Percentiles rank a stretch among this genome's conserved stretches.
Evolutionary conservation across 2,888 invertebrate genomes (phyloP).

Genomic region (Opisthograptis luteolata): DNA sequence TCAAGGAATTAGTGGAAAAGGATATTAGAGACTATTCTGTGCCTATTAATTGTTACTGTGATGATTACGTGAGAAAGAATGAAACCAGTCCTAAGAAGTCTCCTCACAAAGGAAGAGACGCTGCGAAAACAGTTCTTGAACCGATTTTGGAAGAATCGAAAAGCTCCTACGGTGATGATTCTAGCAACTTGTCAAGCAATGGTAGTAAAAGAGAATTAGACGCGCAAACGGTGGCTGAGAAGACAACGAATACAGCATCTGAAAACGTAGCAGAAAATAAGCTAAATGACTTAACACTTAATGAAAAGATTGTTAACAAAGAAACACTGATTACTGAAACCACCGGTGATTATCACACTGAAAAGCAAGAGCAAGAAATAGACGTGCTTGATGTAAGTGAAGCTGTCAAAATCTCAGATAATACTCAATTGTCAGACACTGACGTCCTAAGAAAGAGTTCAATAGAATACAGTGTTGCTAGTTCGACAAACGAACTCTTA

Average conservation of each 20-base stretch:
- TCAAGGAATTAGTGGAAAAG: slow-evolving; percentile 73
- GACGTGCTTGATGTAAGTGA: too few species aligned
- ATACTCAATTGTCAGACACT: slow-evolving; percentile 24
- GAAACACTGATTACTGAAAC: background rate
- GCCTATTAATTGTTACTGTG: slow-evolving; percentile 73
- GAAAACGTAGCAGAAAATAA: background rate
- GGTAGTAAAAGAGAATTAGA: slow-evolving; percentile 28
- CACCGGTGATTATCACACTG: background rate
- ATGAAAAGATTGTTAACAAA: background rate
- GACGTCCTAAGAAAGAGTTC: slow-evolving; percentile 36
- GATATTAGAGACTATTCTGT: slow-evolving; percentile 80
- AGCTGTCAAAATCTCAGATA: background rate
- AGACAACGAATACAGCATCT: background rate
- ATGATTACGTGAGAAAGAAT: slow-evolving; percentile 59
- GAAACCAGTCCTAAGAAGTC: slow-evolving; percentile 57
- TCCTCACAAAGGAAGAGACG: slow-evolving; percentile 52
- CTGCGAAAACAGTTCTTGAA: slow-evolving; percentile 56
- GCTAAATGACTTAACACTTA: background rate
- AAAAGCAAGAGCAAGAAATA: background rate
- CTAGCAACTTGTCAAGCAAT: slow-evolving; percentile 47
- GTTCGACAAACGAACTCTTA: slow-evolving; percentile 47
- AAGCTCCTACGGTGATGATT: slow-evolving; percentile 68
- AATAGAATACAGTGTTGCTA: slow-evolving; percentile 51
- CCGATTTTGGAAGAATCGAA: slow-evolving; percentile 79
- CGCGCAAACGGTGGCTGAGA: slow-evolving; percentile 27